Evolutionary conservation across 2,113 vertebrate species (phyloP).

Genomic region (Spilogale gracilis): DNA sequence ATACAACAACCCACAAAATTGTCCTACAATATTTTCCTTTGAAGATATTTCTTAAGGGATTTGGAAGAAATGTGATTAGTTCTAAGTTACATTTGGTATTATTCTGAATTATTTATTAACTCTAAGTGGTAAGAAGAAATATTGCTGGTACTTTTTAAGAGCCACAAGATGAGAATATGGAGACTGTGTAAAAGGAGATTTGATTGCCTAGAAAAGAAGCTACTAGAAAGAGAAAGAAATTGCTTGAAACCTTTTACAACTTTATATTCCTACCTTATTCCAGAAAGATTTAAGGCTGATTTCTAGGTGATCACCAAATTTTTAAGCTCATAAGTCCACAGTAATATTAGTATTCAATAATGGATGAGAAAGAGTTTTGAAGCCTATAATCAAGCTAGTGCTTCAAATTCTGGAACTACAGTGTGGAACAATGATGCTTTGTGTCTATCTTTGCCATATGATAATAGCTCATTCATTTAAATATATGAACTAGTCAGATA

Average conservation of each 20-base stretch:
- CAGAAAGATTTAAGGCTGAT: not conserved
- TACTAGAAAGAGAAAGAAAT: not conserved
- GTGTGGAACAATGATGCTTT: not conserved
- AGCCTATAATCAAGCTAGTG: not conserved
- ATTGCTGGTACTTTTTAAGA: conserved; percentile 40
- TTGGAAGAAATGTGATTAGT: not conserved
- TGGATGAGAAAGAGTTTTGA: not conserved
- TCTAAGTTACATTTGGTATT: conserved; percentile 48
- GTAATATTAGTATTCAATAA: not conserved
- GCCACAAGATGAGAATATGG: not conserved
- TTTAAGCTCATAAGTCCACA: not conserved
- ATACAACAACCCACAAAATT: not conserved
- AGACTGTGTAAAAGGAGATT: not conserved
- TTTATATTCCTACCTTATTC: not conserved
- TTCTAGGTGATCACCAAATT: not conserved
- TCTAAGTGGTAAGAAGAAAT: conserved; percentile 64
- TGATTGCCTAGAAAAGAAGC: not conserved
- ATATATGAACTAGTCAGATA: not conserved
- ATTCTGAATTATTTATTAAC: conserved; percentile 81
- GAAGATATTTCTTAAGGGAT: not conserved
- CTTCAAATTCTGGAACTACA: not conserved
- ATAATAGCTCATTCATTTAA: not conserved
- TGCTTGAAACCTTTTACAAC: not conserved
- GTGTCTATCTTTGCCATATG: not conserved
- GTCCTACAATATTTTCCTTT: not conserved